phyloP scores from a whole-genome alignment of 1,140 invertebrate genomes.

The Drosophila bifasciata region DNA sequence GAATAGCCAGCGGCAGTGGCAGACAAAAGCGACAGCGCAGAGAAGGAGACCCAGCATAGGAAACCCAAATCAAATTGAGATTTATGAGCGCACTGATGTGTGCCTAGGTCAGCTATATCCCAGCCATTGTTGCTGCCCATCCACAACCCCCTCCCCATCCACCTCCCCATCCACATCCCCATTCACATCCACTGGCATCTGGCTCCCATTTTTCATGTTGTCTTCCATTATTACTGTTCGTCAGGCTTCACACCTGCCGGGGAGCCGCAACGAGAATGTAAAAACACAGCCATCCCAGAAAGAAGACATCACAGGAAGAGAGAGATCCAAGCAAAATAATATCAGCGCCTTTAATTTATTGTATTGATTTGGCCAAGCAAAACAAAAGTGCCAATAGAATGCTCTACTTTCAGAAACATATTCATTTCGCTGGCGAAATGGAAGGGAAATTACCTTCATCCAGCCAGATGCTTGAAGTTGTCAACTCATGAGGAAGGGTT shows the following conservation, averaged over 20 bases:
- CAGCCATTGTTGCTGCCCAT: constrained; percentile 30
- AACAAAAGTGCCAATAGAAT: not conserved
- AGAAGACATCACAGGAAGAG: not conserved
- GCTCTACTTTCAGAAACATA: constrained; percentile 1
- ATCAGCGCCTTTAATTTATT: constrained; percentile 53
- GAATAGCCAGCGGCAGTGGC: not conserved
- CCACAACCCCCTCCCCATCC: not conserved
- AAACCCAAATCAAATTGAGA: constrained; percentile 80
- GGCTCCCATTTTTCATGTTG: constrained; percentile 67
- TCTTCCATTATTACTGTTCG: constrained; percentile 54
- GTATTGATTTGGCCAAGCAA: constrained; percentile 52
- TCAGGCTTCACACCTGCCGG: constrained; percentile 52
- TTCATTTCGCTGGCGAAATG: no score
- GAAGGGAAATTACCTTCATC: not conserved
- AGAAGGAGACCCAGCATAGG: constrained; percentile 10
- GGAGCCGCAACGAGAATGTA: constrained; percentile 8
- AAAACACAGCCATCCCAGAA: constrained; percentile 9
- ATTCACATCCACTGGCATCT: constrained; percentile 28
- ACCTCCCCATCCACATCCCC: not conserved
- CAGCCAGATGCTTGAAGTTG: no score
- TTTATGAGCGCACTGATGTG: constrained; percentile 79
- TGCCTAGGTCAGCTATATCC: constrained; percentile 65
- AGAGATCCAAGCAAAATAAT: constrained; percentile 23
- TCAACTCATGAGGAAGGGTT: no score
- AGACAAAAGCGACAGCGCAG: not conserved